These are phyloP conservation scores for Homarus gammarus DNA, from an alignment of 2,888 invertebrate species.

Conservation along the genomic window DNA sequence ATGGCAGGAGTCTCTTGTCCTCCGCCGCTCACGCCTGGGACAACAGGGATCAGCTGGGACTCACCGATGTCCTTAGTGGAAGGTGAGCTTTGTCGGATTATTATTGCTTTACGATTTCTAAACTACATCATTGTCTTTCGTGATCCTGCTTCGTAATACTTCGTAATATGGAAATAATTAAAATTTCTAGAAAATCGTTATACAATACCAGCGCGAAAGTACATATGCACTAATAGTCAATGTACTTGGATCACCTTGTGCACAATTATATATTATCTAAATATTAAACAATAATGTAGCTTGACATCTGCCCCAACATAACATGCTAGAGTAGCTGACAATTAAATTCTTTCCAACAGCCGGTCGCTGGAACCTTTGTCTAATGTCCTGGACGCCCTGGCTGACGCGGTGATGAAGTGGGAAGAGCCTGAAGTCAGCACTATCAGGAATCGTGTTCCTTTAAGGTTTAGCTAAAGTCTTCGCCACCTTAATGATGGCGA, in stretches of 20 bases:
- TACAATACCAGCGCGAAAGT: neutral
- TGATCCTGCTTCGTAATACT: neutral
- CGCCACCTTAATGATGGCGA: neutral
- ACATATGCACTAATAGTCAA: neutral
- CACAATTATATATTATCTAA: neutral
- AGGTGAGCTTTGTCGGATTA: neutral
- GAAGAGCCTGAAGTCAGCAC: neutral
- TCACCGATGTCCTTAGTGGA: neutral
- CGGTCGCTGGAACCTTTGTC: slow-evolving; percentile 31
- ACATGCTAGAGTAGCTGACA: no score
- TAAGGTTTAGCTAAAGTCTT: neutral
- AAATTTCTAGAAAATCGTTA: neutral
- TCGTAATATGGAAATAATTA: neutral
- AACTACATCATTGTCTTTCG: neutral
- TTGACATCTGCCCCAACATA: no score
- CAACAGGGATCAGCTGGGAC: neutral
- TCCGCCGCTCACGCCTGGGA: slow-evolving; percentile 51
- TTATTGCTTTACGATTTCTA: neutral
- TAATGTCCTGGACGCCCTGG: slow-evolving; percentile 36
- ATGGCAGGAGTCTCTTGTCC: slow-evolving; percentile 27
- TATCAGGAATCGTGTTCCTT: neutral
- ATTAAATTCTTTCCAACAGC: slow-evolving; percentile 16
- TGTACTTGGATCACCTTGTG: neutral
- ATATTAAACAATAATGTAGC: neutral
- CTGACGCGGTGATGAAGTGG: slow-evolving; percentile 50